Evolutionary conservation across 2,888 invertebrate genomes (phyloP).

Genomic region (Colletes collaris): DNA sequence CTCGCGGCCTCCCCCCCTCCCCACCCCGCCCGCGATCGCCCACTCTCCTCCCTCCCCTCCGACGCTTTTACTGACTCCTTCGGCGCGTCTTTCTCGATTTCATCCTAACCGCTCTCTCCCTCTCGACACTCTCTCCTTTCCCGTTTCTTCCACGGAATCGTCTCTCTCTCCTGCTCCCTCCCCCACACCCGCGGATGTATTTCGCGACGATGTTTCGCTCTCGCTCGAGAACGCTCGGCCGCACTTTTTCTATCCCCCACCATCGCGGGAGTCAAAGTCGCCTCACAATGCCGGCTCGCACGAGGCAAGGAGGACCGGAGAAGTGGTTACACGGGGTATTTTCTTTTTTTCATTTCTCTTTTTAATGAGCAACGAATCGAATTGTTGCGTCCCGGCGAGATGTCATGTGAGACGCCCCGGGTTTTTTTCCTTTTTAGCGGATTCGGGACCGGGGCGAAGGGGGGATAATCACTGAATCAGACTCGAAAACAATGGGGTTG

Average conservation of each 20-base stretch:
- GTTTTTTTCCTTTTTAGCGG: neutral
- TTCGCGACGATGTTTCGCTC: conserved; percentile 11
- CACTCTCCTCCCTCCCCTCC: conserved; percentile 7
- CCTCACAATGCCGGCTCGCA: neutral
- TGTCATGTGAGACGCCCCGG: neutral
- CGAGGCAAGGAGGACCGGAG: conserved; percentile 14
- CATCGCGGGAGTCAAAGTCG: conserved; percentile 21
- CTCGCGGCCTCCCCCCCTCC: conserved; percentile 38
- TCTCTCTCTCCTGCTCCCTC: conserved; percentile 42
- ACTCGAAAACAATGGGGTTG: too few relatives aligned
- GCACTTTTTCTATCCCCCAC: neutral
- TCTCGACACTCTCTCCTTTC: conserved; percentile 17
- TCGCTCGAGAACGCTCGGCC: neutral
- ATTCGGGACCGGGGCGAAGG: neutral
- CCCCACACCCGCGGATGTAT: neutral
- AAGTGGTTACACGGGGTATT: neutral
- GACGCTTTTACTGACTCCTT: conserved; percentile 41
- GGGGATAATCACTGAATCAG: neutral
- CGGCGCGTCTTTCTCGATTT: conserved; percentile 48
- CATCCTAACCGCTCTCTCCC: conserved; percentile 16
- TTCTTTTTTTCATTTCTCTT: neutral
- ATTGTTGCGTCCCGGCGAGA: neutral
- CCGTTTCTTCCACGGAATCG: conserved; percentile 23
- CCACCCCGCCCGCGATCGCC: conserved; percentile 2
- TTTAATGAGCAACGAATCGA: neutral